Evolutionary conservation across 2,797 vertebrate species (phyloP).

Genomic region (Delichon dasypus): DNA sequence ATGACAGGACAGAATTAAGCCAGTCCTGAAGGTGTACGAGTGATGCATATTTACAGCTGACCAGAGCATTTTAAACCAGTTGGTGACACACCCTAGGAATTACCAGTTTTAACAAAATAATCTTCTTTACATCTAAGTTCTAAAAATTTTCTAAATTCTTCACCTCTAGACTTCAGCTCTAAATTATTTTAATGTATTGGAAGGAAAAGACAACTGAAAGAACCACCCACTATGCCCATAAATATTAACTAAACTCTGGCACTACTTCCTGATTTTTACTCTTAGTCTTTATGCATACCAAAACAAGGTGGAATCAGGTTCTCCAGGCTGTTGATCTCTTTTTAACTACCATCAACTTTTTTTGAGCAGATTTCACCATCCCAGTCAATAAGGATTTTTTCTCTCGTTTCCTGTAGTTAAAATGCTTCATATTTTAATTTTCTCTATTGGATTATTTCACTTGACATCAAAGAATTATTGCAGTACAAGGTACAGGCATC

Average conservation of each 20-base stretch:
- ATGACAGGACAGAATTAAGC: not conserved
- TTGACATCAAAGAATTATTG: constrained; percentile 38
- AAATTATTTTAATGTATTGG: not conserved
- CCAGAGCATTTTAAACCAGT: not conserved
- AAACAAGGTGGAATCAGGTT: not conserved
- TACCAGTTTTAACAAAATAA: constrained; percentile 7
- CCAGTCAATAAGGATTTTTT: constrained; percentile 19
- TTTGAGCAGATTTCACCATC: not conserved
- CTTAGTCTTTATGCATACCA: not conserved
- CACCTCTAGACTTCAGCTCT: not conserved
- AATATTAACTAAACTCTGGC: not conserved
- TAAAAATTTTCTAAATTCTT: not conserved
- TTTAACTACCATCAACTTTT: not conserved
- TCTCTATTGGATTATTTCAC: constrained; percentile 25
- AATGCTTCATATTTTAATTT: constrained; percentile 42
- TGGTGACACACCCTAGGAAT: not conserved
- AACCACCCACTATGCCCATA: not conserved
- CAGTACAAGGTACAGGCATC: constrained; percentile 25
- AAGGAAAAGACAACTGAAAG: not conserved
- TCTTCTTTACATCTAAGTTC: not conserved
- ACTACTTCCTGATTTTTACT: not conserved
- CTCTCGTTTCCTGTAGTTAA: constrained; percentile 12
- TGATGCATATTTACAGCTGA: not conserved
- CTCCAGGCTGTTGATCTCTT: not conserved
- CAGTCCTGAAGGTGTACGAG: not conserved